Evolutionary conservation across 2,797 vertebrate genomes (phyloP).

Genomic region (Sus cebifrons): DNA sequence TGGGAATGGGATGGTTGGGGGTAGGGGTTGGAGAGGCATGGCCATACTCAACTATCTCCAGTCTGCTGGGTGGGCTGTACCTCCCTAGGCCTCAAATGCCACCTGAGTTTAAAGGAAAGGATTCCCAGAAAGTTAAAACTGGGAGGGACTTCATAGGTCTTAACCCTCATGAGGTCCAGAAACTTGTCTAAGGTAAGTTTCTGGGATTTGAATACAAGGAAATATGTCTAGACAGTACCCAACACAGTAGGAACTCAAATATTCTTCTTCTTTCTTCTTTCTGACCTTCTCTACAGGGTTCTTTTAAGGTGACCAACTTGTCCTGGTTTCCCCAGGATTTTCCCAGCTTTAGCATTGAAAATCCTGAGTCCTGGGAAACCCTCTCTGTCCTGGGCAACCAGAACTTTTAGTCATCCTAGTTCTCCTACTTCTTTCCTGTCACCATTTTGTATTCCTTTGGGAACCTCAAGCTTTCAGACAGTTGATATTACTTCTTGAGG

Average conservation of each 20-base stretch:
- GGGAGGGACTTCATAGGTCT: background rate
- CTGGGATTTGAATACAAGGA: background rate
- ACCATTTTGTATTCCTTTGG: background rate
- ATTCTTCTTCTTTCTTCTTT: background rate
- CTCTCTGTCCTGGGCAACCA: background rate
- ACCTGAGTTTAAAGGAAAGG: background rate
- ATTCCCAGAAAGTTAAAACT: background rate
- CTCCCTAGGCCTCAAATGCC: background rate
- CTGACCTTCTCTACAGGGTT: background rate
- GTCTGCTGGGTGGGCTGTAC: background rate
- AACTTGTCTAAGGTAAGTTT: background rate
- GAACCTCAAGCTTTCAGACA: background rate
- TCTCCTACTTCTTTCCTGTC: background rate
- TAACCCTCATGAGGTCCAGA: background rate
- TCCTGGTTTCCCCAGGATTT: background rate
- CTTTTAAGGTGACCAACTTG: background rate
- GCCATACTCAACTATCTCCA: background rate
- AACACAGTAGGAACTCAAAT: background rate
- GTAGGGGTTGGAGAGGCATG: background rate
- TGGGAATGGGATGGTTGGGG: background rate
- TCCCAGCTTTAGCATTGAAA: background rate
- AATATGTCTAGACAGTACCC: background rate
- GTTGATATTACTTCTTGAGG: background rate
- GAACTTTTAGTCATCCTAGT: background rate
- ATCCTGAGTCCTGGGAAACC: background rate